Base-by-base conservation (phyloP, 2,888 invertebrate genomes). In the Ennomos quercinarius region DNA sequence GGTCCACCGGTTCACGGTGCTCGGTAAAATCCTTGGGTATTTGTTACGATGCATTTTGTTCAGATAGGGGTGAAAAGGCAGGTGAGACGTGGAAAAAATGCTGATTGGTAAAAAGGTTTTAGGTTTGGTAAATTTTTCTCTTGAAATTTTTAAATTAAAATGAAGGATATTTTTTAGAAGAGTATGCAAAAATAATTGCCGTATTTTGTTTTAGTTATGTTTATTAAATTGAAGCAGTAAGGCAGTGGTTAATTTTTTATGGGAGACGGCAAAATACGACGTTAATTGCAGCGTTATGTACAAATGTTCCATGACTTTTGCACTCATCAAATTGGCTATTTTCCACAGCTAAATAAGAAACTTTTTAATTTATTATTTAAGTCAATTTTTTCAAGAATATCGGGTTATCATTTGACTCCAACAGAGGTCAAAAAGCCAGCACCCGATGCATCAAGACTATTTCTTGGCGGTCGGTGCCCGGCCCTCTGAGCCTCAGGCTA, bases 381-480 rank as follows among this genome's bases (percentile, higher is more conserved):
- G 13, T 35, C 12, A 9, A n/a, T 36, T 36, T 42, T 10, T 36
- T 13, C 36, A 37, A 17, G 1, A 13, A n/a, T 36, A 35, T 42
- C 10, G 13, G 17, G 43, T 11, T 42, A 51, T 43, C 51, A 43
- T 37, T 49, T 44, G 40, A 50, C 54, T 45, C 35, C 11, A 10
- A 0, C 1, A 44, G 35, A 48, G 59, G 58, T 58, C 58, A 66
- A 68, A 63, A 68, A 64, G 64, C 66, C 61, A 63, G 53, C 49
- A 67, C 64, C 68, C 67, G 67, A 64, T 66, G 63, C 66, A 70
- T 73, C 68, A 62, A 60, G 67, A 63, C 67, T 68, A 69, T 72
- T 71, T 56, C 71, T 69, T 72, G 66, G 47, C 58, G 52, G 56
- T 73, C 70, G 74, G 77, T 69, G 71, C 64, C 67, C 72, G 67